Evolutionary conservation across 2,797 vertebrate species (phyloP).

Genomic region (Schizothorax lantsangensis): DNA sequence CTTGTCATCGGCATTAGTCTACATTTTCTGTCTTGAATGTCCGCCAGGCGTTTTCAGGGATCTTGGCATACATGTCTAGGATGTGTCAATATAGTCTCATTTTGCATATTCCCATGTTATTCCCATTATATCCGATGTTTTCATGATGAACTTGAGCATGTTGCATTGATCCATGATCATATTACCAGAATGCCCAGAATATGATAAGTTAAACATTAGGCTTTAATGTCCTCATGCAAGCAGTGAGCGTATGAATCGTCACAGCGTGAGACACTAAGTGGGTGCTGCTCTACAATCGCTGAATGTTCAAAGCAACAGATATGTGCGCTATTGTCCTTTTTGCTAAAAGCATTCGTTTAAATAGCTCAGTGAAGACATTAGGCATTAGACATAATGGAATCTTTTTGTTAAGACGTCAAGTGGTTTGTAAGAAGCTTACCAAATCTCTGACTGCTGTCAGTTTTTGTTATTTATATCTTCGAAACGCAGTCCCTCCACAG

Average conservation of each 20-base stretch:
- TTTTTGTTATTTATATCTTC: neutral
- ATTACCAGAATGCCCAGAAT: conserved; percentile 43
- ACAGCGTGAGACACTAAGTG: conserved; percentile 25
- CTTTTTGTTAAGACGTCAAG: conserved; percentile 21
- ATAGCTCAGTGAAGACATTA: conserved; percentile 5
- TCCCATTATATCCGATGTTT: conserved; percentile 11
- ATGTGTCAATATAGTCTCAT: neutral
- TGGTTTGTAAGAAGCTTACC: conserved; percentile 6
- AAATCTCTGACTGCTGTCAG: conserved; percentile 25
- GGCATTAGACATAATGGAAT: conserved; percentile 7
- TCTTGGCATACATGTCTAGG: conserved; percentile 5
- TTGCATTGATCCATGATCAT: conserved; percentile 48
- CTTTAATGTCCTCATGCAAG: conserved; percentile 42
- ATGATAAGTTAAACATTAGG: conserved; percentile 39
- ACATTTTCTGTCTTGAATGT: conserved; percentile 18
- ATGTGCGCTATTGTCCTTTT: neutral
- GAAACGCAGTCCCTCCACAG: neutral
- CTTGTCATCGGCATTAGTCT: conserved; percentile 2
- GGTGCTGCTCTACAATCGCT: neutral
- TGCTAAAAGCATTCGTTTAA: neutral
- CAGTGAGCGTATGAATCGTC: conserved; percentile 42
- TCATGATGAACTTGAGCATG: neutral
- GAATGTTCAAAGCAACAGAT: conserved; percentile 28
- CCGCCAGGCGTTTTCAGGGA: neutral
- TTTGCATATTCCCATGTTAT: conserved; percentile 9